Conservation (phyloP, 2,113 vertebrate species). For the Marcusenius ussheri region DNA sequence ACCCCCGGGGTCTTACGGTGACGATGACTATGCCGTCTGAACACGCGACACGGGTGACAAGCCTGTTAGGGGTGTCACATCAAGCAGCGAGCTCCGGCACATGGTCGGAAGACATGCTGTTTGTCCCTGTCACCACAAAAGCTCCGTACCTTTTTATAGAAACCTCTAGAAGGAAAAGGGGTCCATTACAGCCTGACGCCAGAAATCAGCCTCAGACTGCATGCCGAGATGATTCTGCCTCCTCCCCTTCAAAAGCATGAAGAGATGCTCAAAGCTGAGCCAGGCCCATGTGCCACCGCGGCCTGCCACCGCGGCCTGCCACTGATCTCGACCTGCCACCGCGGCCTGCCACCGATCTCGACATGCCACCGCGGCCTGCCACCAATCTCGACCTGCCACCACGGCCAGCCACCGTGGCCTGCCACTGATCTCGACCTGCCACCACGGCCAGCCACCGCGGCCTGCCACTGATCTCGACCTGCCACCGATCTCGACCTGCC, state of each 20-base stretch:
- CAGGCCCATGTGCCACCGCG: not conserved
- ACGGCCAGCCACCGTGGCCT: no score
- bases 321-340: not conserved
- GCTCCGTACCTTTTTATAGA: not conserved
- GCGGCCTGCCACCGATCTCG: no score
- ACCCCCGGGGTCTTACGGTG: not conserved
- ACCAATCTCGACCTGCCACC: not conserved
- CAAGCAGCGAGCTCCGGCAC: not conserved
- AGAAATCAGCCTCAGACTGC: not conserved
- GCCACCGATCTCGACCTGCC: no score
- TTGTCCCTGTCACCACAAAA: not conserved
- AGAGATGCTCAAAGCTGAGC: not conserved
- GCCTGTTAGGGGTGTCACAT: not conserved
- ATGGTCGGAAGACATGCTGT: not conserved
- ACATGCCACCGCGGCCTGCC: not conserved
- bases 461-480: no score
- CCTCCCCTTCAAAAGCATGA: not conserved
- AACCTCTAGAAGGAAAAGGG: not conserved
- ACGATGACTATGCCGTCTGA: not conserved
- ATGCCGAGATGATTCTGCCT: not conserved
- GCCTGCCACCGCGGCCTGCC: not conserved
- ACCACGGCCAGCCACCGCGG: no score
- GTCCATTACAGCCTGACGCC: not conserved
- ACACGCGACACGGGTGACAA: not conserved
- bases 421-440: not conserved